Evolutionary conservation across 2,797 vertebrate species (phyloP).

Genomic region (Myiotriccus ornatus): DNA sequence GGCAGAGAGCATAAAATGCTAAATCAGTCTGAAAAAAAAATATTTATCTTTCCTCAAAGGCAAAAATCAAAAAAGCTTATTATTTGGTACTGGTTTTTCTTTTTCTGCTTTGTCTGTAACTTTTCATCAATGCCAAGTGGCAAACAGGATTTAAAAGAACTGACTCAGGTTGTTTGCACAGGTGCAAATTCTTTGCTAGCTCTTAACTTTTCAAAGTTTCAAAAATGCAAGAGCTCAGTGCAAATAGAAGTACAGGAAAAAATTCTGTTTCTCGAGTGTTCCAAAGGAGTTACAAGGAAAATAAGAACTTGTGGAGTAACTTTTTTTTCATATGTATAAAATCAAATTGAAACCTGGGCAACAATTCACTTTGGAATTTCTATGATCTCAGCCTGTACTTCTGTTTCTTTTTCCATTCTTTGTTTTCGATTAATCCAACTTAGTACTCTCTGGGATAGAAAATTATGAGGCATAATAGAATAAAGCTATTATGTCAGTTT

Average conservation of each 20-base stretch:
- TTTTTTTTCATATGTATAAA: not conserved
- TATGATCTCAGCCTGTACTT: not conserved
- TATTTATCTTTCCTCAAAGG: not conserved
- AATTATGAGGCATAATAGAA: not conserved
- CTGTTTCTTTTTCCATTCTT: not conserved
- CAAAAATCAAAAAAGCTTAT: not conserved
- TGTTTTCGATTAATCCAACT: not conserved
- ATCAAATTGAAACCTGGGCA: not conserved
- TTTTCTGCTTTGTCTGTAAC: not conserved
- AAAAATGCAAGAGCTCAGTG: not conserved
- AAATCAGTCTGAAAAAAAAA: not conserved
- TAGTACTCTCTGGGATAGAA: not conserved
- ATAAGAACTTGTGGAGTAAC: not conserved
- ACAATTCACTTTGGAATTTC: not conserved
- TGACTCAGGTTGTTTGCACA: not conserved
- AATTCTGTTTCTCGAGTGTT: not conserved
- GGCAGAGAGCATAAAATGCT: not conserved
- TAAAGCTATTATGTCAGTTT: not conserved
- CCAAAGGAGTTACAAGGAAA: not conserved
- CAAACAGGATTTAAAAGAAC: not conserved
- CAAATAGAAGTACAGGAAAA: not conserved
- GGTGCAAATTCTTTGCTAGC: not conserved
- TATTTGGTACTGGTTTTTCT: not conserved
- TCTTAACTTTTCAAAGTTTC: not conserved
- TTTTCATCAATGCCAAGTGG: not conserved